phyloP scores from a whole-genome alignment of 1,140 invertebrate species.

The Linepithema humile region DNA sequence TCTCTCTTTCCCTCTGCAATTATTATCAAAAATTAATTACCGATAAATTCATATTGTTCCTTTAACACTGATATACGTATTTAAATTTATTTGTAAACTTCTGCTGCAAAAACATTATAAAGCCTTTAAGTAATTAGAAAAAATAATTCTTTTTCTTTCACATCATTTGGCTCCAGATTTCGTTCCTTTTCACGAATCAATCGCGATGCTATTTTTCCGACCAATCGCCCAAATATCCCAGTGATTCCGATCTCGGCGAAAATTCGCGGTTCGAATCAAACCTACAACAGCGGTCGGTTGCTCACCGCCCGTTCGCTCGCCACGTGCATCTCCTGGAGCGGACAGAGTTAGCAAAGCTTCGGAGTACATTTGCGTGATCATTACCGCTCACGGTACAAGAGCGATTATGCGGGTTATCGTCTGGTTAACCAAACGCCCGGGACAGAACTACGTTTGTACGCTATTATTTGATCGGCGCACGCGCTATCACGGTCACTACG shows the following conservation, averaged over 20 bases:
- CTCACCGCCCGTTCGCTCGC: background rate
- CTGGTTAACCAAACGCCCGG: constrained; percentile 58
- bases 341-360: background rate
- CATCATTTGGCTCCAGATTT: no score
- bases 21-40: background rate
- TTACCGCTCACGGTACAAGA: constrained; percentile 45
- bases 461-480: constrained; percentile 56
- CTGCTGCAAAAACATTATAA: background rate
- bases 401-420: constrained; percentile 65
- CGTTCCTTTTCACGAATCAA: background rate
- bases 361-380: constrained; percentile 57
- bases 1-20: background rate
- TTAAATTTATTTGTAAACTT: background rate
- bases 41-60: background rate
- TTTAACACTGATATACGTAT: background rate
- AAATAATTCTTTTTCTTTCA: background rate
- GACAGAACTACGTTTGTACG: constrained; percentile 39
- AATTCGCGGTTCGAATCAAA: background rate
- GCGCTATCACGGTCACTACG: constrained; percentile 12
- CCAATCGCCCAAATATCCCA: background rate
- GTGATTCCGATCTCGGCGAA: background rate
- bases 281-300: background rate
- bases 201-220: background rate
- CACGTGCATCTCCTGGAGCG: constrained; percentile 12
- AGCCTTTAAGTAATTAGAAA: background rate